Conservation (phyloP, 2,113 vertebrate species). For the Onychorhynchus coronatus region DNA sequence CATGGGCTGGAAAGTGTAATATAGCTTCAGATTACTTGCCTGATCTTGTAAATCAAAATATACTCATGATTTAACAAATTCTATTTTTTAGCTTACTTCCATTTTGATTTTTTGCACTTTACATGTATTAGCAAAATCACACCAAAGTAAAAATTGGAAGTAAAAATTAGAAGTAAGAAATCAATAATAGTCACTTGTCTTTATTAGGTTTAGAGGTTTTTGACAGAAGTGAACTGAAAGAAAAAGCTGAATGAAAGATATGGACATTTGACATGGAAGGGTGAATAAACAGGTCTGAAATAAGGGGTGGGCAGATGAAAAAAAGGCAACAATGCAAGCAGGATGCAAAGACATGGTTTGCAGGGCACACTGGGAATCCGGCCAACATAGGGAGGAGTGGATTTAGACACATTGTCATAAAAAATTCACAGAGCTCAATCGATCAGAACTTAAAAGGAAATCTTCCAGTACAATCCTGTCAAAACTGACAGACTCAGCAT, state of each 20-base stretch:
- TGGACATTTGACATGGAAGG: background rate
- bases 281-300: background rate
- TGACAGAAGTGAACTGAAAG: background rate
- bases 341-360: background rate
- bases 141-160: background rate
- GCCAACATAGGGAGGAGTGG: background rate
- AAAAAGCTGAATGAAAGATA: background rate
- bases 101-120: background rate
- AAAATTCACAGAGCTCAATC: background rate
- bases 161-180: background rate
- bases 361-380: background rate
- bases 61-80: background rate
- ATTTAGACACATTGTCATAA: background rate
- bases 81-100: background rate
- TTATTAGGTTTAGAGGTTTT: background rate
- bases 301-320: background rate
- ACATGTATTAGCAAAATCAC: background rate
- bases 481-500: background rate
- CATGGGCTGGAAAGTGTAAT: background rate
- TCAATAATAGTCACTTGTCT: background rate
- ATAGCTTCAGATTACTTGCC: background rate
- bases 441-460: slow-evolving; percentile 15
- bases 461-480: background rate
- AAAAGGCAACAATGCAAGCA: background rate
- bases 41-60: background rate